These are phyloP conservation scores for Hypolimnas misippus DNA, from an alignment of 2,888 invertebrate species.

Conservation along the genomic window DNA sequence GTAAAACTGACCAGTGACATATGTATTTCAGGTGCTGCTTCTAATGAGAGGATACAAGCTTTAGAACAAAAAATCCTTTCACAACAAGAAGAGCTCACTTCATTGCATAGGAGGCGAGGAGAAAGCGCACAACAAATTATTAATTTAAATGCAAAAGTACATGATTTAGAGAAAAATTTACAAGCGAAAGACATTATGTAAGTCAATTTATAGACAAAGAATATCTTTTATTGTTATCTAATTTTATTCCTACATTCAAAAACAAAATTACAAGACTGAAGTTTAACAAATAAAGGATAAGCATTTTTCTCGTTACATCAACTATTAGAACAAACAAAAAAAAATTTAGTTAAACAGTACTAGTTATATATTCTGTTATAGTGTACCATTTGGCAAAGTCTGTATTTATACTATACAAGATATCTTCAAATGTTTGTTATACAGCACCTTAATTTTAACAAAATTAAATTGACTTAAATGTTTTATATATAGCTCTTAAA, in stretches of 20 bases:
- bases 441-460: too few species aligned
- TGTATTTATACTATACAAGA: too few species aligned
- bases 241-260: neutral
- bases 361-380: too few species aligned
- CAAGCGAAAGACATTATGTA: constrained; percentile 88
- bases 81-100: constrained; percentile 97
- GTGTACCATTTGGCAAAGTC: too few species aligned
- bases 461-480: too few species aligned
- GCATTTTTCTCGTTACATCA: too few species aligned
- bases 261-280: too few species aligned
- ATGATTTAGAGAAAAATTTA: constrained; percentile 92
- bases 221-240: neutral
- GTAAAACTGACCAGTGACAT: neutral
- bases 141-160: constrained; percentile 92
- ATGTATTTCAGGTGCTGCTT: constrained; percentile 57
- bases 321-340: neutral
- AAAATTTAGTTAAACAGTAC: too few species aligned
- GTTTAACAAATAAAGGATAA: too few species aligned
- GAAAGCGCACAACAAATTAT: constrained; percentile 97
- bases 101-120: constrained; percentile 93
- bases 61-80: constrained; percentile 93
- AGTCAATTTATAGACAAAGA: constrained; percentile 45
- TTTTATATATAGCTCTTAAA: too few species aligned
- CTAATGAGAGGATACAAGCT: constrained; percentile 86
- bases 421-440: too few species aligned